Conservation (phyloP, 2,113 vertebrate species). For the Forbesichthys agassizii region DNA sequence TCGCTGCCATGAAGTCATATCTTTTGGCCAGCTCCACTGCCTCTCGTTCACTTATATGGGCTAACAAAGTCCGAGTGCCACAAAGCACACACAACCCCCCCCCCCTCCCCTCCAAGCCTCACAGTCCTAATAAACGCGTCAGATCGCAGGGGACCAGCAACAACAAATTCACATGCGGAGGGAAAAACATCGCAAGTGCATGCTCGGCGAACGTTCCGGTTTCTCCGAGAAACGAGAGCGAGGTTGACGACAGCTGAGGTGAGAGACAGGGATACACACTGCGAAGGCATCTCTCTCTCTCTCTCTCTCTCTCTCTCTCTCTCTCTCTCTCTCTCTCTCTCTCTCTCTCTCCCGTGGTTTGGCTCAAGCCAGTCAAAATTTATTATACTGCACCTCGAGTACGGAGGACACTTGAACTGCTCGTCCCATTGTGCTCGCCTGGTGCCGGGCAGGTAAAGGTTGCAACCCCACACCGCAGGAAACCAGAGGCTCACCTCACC, state of each 20-base stretch:
- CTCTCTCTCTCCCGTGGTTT: constrained; percentile 39
- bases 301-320: background rate
- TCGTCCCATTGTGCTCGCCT: constrained; percentile 57
- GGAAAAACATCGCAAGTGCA: constrained; percentile 18
- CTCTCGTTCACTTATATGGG: constrained; percentile 48
- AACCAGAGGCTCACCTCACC: constrained; percentile 64
- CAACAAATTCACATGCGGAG: constrained; percentile 36
- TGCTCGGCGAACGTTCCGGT: constrained; percentile 11
- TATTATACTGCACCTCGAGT: constrained; percentile 41
- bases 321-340: too few species aligned
- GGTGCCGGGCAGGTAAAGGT: constrained; percentile 46
- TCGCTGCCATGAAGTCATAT: constrained; percentile 72
- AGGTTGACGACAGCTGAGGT: background rate
- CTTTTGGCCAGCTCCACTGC: constrained; percentile 59
- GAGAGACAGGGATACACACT: constrained; percentile 27
- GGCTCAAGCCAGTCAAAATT: constrained; percentile 44
- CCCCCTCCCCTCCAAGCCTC: constrained; percentile 8
- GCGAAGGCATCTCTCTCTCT: background rate
- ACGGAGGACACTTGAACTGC: constrained; percentile 56
- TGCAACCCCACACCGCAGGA: constrained; percentile 74
- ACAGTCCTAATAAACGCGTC: constrained; percentile 35
- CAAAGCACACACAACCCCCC: constrained; percentile 40
- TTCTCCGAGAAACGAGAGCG: constrained; percentile 11
- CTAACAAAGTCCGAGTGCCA: constrained; percentile 43
- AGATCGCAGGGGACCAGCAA: constrained; percentile 33